Base-by-base conservation (phyloP, 1,140 invertebrate species). In the Conus ventricosus region DNA sequence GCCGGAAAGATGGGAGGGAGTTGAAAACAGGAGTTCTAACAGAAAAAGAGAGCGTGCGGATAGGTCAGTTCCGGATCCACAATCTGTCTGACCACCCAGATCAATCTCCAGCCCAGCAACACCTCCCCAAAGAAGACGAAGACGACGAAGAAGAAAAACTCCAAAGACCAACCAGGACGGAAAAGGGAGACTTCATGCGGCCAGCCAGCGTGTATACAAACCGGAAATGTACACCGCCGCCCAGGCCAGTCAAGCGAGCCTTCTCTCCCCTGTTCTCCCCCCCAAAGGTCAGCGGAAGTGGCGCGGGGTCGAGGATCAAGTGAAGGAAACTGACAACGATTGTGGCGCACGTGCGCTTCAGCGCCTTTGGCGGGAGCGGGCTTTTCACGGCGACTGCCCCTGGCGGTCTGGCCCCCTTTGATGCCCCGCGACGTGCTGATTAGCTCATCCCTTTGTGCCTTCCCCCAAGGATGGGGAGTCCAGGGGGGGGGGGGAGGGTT, bases 251-350 rank as follows among this genome's bases (percentile, higher is more conserved):
- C 54, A 85, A 63, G 57, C 84, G 60, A 71, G 67, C 23, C 67
- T 71, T 71, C 11, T 71, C 67, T 71, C 67, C 67, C 60, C 60
- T 20, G 10, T 63, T 11, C 60, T 63, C 60, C 17, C 11, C 8
- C 15, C 27, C 17, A 87, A 57, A 57, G 85, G 85, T 27, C 71
- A 57, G 13, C 85, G 85, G 85, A 86, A 76, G 27, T 39, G 27
- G 54, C 25, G 23, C 10, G 71, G 54, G 39, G 54, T n/a, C 54
- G 54, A 55, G 57, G 85, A 55, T 76, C 85, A 78, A 76, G 85
- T 87, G 63, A 27, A 25, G 51, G 51, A 80, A 57, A 87, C 51
- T 87, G 85, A 87, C 85, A 78, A 78, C 71, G 67, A 87, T 87
- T 87, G 85, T 87, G 11, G 17, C 8, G 71, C 27, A 51, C 53